Evolutionary conservation across 2,888 invertebrate species (phyloP), one percentile per base, ranked within the genome.

Genomic region (Yponomeuta cagnagella): DNA sequence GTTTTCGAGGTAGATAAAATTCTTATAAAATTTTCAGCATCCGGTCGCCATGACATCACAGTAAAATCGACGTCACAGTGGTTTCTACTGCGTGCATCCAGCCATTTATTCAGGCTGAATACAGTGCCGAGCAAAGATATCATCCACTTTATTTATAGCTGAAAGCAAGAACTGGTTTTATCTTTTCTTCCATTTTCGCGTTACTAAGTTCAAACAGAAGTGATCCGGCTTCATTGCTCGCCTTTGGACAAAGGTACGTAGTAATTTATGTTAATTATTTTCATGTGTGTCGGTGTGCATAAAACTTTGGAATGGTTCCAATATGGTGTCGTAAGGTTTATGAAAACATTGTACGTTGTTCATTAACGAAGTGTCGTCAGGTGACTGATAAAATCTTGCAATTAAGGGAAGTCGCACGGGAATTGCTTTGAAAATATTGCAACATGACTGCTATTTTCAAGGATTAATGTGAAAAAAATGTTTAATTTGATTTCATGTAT

Each of bases 261-360:
- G 52, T 58, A 58, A 58, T 15, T 58, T 15, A 58, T 58, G 52
- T 58, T 58, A 58, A 58, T 58, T 58, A 58, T 58, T 58, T 58
- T 58, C 52, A 58, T 58, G 52, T 58, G 52, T 58, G 52, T 2
- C 52, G 52, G 52, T 58, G 52, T 15, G 52, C 52, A 15, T 15
- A 58, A 58, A 58, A 58, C 52, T 58, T 58, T 58, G 52, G 52
- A 58, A 58, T 58, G 4, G 52, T 15, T 58, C 52, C 52, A 58
- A 58, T 58, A 15, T 58, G 5, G 52, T 58, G 52, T 12, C 52
- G 52, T 58, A 12, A 58, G 15, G 15, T 58, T 12, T 58, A 58
- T 58, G 12, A 15, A 58, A 58, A 58, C 52, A 15, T 58, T 58
- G 52, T 10, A 2, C 12, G 12, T 15, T 15, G 12, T 58, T 58